Conservation (phyloP, 2,113 vertebrate genomes). For the Machaerirhynchus nigripectus region DNA sequence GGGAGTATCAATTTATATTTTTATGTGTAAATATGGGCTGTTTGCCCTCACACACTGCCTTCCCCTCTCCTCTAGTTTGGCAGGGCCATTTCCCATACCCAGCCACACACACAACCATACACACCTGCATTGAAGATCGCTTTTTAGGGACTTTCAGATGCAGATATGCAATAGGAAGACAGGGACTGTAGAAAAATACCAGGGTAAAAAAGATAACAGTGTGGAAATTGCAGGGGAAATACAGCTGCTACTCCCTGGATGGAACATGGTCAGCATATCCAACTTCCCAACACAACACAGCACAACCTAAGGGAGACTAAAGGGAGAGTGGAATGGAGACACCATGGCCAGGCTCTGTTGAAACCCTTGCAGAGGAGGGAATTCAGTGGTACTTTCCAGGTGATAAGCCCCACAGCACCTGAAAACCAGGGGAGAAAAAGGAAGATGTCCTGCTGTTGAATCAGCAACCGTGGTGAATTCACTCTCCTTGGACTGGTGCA, state of each 20-base stretch:
- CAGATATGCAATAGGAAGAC: fast-evolving
- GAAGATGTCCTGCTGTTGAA: not conserved
- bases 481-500: not conserved
- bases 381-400: not conserved
- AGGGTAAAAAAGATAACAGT: fast-evolving
- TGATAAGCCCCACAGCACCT: not conserved
- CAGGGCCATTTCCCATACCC: not conserved
- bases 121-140: fast-evolving
- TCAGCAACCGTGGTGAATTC: fast-evolving
- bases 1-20: not conserved
- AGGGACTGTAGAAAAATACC: not conserved
- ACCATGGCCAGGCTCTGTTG: fast-evolving
- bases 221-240: not conserved
- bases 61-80: not conserved
- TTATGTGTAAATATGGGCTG: not conserved
- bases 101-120: not conserved
- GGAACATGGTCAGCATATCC: not conserved
- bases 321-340: not conserved
- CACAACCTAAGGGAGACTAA: not conserved
- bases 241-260: not conserved
- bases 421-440: not conserved
- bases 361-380: not conserved
- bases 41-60: fast-evolving
- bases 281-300: not conserved
- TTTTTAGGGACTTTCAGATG: not conserved